Conservation (phyloP, 2,797 vertebrate genomes). For the Sylvia borin region DNA sequence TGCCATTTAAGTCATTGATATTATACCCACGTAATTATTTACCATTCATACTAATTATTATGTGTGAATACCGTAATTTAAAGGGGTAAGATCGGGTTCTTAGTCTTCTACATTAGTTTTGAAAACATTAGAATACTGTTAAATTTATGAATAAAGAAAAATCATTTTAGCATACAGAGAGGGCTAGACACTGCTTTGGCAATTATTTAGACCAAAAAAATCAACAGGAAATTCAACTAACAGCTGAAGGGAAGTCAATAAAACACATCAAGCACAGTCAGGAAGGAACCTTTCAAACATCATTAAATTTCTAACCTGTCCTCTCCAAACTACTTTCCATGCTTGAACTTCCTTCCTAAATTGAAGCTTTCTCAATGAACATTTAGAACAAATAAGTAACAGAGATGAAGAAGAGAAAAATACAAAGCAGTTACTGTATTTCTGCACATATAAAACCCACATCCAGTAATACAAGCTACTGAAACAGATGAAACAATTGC, state of each 20-base stretch:
- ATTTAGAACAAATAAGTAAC: neutral
- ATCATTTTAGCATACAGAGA: neutral
- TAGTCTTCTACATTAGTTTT: neutral
- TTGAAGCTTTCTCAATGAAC: neutral
- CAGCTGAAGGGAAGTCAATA: constrained; percentile 55
- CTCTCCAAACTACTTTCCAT: constrained; percentile 44
- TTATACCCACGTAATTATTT: neutral
- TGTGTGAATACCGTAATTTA: neutral
- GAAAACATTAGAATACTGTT: neutral
- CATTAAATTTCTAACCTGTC: constrained; percentile 28
- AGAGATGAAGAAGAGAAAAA: neutral
- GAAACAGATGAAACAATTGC: neutral
- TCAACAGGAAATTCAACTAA: constrained; percentile 55
- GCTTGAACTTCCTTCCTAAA: constrained; percentile 51
- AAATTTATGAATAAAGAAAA: neutral
- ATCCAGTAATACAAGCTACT: neutral
- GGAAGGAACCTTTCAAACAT: constrained; percentile 67
- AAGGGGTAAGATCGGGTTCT: neutral
- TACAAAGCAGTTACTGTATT: neutral
- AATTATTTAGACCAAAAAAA: constrained; percentile 12
- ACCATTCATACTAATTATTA: neutral
- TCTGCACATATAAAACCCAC: neutral
- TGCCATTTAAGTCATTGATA: neutral
- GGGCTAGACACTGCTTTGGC: neutral
- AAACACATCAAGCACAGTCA: neutral